Evolutionary conservation across 2,888 invertebrate species (phyloP).

Genomic region (Crossocerus cetratus): DNA sequence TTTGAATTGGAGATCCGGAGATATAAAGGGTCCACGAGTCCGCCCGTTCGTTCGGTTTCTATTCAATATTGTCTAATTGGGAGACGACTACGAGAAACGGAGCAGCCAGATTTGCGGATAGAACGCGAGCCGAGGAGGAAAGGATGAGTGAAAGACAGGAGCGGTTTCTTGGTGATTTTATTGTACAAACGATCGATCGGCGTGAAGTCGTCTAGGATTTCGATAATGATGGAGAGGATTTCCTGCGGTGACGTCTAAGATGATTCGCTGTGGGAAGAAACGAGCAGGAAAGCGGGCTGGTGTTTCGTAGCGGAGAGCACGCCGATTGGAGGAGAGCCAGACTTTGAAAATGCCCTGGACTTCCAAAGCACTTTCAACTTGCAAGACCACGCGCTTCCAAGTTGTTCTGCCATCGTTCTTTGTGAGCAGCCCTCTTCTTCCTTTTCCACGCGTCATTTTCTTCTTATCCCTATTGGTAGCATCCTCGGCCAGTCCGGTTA

Average conservation of each 20-base stretch:
- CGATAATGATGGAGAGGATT: conserved; percentile 33
- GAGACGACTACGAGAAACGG: neutral
- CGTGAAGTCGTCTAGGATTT: conserved; percentile 12
- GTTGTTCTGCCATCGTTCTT: conserved; percentile 41
- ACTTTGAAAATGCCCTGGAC: conserved; percentile 21
- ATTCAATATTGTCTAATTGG: conserved; percentile 27
- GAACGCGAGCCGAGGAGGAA: conserved; percentile 4
- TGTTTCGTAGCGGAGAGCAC: conserved; percentile 47
- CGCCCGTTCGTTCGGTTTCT: conserved; percentile 6
- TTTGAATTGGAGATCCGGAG: neutral
- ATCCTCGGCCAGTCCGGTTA: neutral
- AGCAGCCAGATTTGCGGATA: neutral
- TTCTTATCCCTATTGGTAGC: neutral
- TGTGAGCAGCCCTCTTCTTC: too few species aligned
- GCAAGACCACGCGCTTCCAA: too few species aligned
- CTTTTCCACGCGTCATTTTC: neutral
- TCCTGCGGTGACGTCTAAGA: conserved; percentile 4
- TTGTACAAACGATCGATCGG: conserved; percentile 47
- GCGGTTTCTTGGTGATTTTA: conserved; percentile 45
- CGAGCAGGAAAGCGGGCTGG: conserved; percentile 14
- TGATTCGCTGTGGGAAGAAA: conserved; percentile 10
- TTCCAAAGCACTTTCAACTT: conserved; percentile 18
- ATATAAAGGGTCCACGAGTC: neutral
- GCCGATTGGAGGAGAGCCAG: conserved; percentile 57
- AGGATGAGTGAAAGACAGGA: too few species aligned